Conservation (phyloP, 1,140 invertebrate species). For the Sminthurides bifidus region DNA sequence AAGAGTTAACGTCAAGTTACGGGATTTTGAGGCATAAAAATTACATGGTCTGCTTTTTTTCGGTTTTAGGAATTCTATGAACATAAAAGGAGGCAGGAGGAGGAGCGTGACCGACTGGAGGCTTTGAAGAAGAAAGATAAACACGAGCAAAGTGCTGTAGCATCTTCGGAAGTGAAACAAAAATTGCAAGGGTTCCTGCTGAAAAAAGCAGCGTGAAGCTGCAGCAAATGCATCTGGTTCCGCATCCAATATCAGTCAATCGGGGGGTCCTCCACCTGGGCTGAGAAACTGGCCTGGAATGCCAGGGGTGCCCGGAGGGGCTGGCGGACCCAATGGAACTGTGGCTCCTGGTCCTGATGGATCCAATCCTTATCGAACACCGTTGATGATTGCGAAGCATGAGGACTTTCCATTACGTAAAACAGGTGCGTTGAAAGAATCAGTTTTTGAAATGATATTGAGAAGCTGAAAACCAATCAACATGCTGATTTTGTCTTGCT, state of each 20-base stretch:
- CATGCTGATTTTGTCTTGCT: too few relatives aligned
- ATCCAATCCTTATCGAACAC: conserved; percentile 36
- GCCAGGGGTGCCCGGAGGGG: background rate
- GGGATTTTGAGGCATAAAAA: too few relatives aligned
- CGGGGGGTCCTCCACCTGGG: too few relatives aligned
- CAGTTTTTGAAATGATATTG: background rate
- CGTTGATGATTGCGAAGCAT: conserved; percentile 50
- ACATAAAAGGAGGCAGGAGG: conserved; percentile 54
- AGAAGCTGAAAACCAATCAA: too few relatives aligned
- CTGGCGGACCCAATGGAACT: conserved; percentile 7
- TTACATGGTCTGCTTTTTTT: conserved; percentile 7
- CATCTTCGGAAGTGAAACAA: conserved; percentile 90
- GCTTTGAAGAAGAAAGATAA: conserved; percentile 80
- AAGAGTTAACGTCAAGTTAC: too few relatives aligned
- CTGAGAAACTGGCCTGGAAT: too few relatives aligned
- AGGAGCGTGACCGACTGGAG: conserved; percentile 60
- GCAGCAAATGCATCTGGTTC: conserved; percentile 43
- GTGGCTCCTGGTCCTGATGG: conserved; percentile 2
- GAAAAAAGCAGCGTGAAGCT: conserved; percentile 71
- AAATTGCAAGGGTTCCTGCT: conserved; percentile 81
- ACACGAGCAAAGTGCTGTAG: conserved; percentile 85
- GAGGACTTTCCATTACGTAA: conserved; percentile 86
- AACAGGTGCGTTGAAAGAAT: conserved; percentile 55
- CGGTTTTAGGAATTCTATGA: conserved; percentile 61
- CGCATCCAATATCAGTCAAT: too few relatives aligned